Base-by-base conservation (phyloP, 2,888 invertebrate genomes). In the Drosophila formosana region DNA sequence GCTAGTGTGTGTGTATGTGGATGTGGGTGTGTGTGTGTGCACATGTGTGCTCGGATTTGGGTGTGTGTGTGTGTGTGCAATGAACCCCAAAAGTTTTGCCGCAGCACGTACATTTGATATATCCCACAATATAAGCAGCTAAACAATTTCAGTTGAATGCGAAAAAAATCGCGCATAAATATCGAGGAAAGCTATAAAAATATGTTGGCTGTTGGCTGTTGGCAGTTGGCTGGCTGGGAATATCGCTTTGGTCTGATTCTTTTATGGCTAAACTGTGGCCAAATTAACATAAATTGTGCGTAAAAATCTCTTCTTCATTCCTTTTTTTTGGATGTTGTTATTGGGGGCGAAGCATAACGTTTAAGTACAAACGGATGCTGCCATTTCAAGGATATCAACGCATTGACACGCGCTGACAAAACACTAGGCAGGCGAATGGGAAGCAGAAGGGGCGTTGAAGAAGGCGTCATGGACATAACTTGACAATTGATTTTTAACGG, bases 401-500 rank as follows among this genome's bases (percentile, higher is more conserved):
- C 65, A 65, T 52, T 65, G 64, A 64, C 66, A 62, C 66, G 60
- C 66, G 69, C 65, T 58, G 64, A 66, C 64, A 64, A 30, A 13
- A 23, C 4, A 4, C 3, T 1, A 4, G 43, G 18, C 1, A n/a
- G 8, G n/a, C 6, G 43, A 18, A 7, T 23, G n/a, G 47, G 18
- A 18, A 18, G 18, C 32, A 26, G 26, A 26, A n/a, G 55, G 50
- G 25, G 45, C 28, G 50, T 61, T 65, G 56, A 30, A 34, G 57
- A 37, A 25, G 23, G 25, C 34, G 66, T 76, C 67, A 64, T 55
- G 66, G 70, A 62, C 72, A 75, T 71, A 81, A 78, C 66, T 73
- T 81, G 82, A 79, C 85, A 85, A 88, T 86, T 85, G 88, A 86
- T 88, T 88, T 88, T 83, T 79, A 83, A 81, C 80, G 79, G 77